These are phyloP conservation scores for Edolisoma coerulescens DNA, from an alignment of 2,113 vertebrate genomes.

Conservation along the genomic window DNA sequence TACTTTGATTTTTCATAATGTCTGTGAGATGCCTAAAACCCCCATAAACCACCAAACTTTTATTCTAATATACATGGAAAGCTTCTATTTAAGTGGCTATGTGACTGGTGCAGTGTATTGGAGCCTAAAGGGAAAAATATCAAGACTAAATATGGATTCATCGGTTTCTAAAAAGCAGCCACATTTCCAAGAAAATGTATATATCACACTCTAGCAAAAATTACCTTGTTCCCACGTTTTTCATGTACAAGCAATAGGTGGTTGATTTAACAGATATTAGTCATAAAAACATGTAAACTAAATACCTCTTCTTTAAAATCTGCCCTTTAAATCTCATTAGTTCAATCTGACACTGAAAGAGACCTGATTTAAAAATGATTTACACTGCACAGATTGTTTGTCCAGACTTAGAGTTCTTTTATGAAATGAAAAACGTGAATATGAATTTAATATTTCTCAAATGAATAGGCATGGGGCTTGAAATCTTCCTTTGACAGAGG, in stretches of 20 bases:
- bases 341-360: conserved; percentile 21
- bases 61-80: conserved; percentile 20
- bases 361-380: conserved; percentile 48
- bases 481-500: conserved; percentile 48
- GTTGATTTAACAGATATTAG: conserved; percentile 19
- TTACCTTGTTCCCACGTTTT: background rate
- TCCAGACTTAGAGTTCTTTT: conserved; percentile 41
- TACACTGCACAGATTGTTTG: conserved; percentile 38
- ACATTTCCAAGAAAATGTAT: background rate
- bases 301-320: conserved; percentile 47
- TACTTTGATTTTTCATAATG: conserved; percentile 54
- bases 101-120: conserved; percentile 3
- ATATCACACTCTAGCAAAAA: conserved; percentile 2
- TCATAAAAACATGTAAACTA: conserved; percentile 12
- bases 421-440: conserved; percentile 36
- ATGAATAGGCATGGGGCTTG: conserved; percentile 22
- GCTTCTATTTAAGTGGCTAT: background rate
- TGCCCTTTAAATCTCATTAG: conserved; percentile 58
- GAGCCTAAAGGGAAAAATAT: conserved; percentile 14
- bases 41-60: background rate
- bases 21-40: conserved; percentile 3
- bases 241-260: background rate
- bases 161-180: conserved; percentile 32
- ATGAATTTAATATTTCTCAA: conserved; percentile 61
- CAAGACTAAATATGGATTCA: conserved; percentile 45